Conservation (phyloP, 1,140 invertebrate genomes). For the Dendroctonus ponderosae region DNA sequence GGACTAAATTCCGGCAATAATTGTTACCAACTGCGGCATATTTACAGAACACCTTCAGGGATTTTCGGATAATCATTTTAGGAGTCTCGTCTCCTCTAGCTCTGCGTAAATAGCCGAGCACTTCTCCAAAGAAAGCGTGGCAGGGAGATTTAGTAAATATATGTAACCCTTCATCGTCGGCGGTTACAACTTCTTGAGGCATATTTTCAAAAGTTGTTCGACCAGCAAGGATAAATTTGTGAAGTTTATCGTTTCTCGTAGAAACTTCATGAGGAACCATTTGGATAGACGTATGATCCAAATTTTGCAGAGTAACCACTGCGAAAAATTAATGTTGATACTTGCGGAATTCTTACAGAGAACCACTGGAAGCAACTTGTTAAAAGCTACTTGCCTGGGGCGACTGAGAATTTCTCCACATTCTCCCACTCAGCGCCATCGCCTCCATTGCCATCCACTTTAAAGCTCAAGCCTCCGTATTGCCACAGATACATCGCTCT, state of each 20-base stretch:
- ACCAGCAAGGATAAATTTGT: slow-evolving; percentile 31
- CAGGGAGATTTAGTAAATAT: slow-evolving; percentile 49
- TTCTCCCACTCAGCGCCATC: neutral
- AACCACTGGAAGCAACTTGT: no score
- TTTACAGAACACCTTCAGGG: slow-evolving; percentile 33
- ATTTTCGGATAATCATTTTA: slow-evolving; percentile 31
- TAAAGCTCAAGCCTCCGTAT: slow-evolving; percentile 43
- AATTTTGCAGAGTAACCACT: no score
- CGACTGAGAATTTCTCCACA: slow-evolving; percentile 4
- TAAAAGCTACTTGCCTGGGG: no score
- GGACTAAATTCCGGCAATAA: slow-evolving; percentile 29
- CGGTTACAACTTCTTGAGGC: slow-evolving; percentile 40
- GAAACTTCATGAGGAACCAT: no score
- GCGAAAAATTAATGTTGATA: no score
- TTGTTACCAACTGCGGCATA: slow-evolving; percentile 24
- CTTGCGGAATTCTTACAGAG: no score
- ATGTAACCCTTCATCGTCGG: slow-evolving; percentile 47
- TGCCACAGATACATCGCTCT: slow-evolving; percentile 44
- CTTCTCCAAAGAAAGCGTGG: slow-evolving; percentile 50
- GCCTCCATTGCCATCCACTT: slow-evolving; percentile 25
- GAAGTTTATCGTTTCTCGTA: slow-evolving; percentile 16
- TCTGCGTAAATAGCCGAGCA: slow-evolving; percentile 40
- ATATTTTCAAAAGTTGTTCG: slow-evolving; percentile 34
- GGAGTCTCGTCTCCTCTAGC: slow-evolving; percentile 32
- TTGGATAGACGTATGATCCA: no score